Conservation (phyloP, 2,888 invertebrate species). For the Acrobasis repandana region DNA sequence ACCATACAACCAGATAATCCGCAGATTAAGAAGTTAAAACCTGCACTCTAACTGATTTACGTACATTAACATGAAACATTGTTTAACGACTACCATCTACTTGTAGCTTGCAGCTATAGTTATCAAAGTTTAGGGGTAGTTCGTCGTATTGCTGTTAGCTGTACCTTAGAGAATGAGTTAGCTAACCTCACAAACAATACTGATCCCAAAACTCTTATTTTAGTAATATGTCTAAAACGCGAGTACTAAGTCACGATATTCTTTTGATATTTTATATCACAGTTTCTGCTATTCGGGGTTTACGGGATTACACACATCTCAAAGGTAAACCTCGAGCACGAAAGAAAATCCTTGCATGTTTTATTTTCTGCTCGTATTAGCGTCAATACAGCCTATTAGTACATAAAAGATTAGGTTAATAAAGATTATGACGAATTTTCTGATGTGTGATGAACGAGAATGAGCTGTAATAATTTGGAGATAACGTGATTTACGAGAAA, state of each 20-base stretch:
- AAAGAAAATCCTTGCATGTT: background rate
- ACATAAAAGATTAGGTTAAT: background rate
- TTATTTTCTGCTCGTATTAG: background rate
- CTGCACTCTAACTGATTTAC: too few species aligned
- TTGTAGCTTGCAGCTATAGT: too few species aligned
- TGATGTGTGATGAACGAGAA: background rate
- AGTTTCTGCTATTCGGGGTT: background rate
- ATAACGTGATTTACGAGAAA: too few species aligned
- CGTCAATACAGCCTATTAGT: background rate
- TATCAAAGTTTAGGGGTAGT: too few species aligned
- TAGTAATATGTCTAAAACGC: background rate
- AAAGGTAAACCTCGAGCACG: background rate
- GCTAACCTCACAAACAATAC: too few species aligned
- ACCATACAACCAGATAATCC: too few species aligned
- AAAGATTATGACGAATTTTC: background rate
- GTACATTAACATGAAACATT: too few species aligned
- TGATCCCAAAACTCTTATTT: too few species aligned
- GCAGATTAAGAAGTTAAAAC: too few species aligned
- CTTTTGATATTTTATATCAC: conserved; percentile 2
- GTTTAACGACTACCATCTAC: too few species aligned
- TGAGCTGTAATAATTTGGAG: background rate
- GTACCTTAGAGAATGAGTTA: too few species aligned
- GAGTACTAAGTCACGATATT: background rate
- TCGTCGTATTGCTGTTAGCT: too few species aligned
- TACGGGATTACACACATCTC: background rate